Base-by-base conservation (phyloP, 2,113 vertebrate species). In the Sardina pilchardus region DNA sequence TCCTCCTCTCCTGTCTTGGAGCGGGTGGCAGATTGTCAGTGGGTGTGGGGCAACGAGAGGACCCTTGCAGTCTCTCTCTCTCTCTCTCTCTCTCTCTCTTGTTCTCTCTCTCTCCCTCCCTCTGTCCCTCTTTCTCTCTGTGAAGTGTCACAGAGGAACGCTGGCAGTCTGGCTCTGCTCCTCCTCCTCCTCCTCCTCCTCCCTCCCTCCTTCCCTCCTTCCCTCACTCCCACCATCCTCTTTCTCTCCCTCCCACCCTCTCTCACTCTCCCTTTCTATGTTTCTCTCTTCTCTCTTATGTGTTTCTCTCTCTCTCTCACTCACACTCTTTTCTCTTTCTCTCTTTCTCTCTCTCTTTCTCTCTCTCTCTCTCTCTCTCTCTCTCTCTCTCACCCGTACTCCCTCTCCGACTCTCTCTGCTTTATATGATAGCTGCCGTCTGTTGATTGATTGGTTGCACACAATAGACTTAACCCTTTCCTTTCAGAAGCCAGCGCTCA, bases 361-460 rank as follows among this genome's bases (percentile, higher is more conserved):
- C n/a, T 56, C 14, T 14, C 53, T 17, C 53, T 56, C 53, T n/a
- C 24, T 63, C 1, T 63, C 3, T n/a, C 16, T 78, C 30, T 78
- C 16, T 78, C 53, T 85, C 84, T 43, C 34, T 80, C 36, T 53
- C 34, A n/a, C 24, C 48, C 81, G 7, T 56, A 19, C 83, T 56
- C 59, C 16, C 39, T 75, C n/a, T 34, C 39, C 6, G 17, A 17
- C n/a, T 42, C 67, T 44, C 34, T 44, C 34, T 45, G 85, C 45
- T 59, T 67, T 86, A 63, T 89, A 78, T 67, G 82, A 63, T 82
- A 86, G 84, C 85, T 90, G 88, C 87, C 30, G 1, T 1, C 39
- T 82, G 75, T 43, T 81, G 85, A 78, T 85, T 88, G 83, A 90
- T 90, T 90, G 81, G 86, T 85, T 85, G 88, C 67, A 45, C 63